Conservation (phyloP, 2,113 vertebrate genomes). For the Hemiprocne comata region DNA sequence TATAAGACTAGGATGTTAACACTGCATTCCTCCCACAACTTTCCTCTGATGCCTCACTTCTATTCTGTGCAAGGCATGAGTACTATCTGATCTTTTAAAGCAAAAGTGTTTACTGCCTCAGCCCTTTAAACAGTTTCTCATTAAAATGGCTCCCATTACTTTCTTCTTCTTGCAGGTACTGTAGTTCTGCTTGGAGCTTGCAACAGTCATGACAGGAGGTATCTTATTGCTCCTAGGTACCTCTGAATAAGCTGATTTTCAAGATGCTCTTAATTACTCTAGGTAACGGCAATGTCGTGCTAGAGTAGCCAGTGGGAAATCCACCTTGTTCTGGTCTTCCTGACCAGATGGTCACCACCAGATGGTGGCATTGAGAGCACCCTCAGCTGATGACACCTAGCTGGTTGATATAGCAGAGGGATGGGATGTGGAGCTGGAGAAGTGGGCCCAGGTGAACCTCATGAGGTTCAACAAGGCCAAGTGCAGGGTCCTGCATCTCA, state of each 20-base stretch:
- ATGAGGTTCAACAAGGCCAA: too few species aligned
- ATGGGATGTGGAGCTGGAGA: too few species aligned
- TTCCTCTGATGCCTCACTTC: background rate
- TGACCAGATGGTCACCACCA: too few species aligned
- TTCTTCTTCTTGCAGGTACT: background rate
- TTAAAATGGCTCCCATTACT: background rate
- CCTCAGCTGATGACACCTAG: too few species aligned
- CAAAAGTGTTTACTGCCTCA: background rate
- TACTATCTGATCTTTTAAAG: slow-evolving; percentile 10
- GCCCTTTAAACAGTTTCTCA: background rate
- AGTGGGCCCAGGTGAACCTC: too few species aligned
- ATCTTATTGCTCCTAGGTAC: background rate
- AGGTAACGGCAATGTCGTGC: background rate
- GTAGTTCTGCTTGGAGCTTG: background rate
- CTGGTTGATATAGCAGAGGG: too few species aligned
- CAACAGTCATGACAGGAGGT: background rate
- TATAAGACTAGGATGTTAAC: background rate
- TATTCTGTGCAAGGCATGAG: background rate
- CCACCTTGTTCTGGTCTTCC: background rate
- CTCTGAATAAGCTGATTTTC: background rate
- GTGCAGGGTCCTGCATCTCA: too few species aligned
- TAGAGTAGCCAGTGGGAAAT: background rate
- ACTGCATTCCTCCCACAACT: background rate
- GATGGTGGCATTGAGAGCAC: too few species aligned
- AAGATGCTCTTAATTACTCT: background rate